Evolutionary conservation across 2,113 vertebrate genomes (phyloP).

Genomic region (Clarias batrachus): DNA sequence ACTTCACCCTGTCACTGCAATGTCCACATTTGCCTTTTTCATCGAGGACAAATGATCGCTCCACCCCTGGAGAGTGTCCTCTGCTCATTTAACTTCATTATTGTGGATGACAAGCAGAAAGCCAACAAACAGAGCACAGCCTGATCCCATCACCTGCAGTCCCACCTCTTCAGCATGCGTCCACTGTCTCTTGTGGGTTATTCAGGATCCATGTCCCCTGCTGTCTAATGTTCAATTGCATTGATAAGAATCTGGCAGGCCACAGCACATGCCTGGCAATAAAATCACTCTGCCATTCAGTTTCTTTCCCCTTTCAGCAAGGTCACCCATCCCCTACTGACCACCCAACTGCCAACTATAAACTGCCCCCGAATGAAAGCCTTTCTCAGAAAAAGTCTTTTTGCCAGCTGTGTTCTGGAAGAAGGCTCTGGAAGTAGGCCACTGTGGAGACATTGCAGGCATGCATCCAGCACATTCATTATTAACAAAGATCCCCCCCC

Average conservation of each 20-base stretch:
- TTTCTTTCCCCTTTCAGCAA: constrained; percentile 46
- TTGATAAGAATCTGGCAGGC: constrained; percentile 70
- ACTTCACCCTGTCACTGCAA: constrained; percentile 56
- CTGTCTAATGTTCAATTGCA: constrained; percentile 60
- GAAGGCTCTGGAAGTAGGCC: constrained; percentile 38
- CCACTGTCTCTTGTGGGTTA: constrained; percentile 51
- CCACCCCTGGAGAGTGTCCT: constrained; percentile 38
- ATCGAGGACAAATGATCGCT: constrained; percentile 57
- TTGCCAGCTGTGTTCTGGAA: constrained; percentile 46
- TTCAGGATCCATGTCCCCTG: constrained; percentile 58
- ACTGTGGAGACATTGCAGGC: constrained; percentile 39
- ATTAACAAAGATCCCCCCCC: constrained; percentile 59
- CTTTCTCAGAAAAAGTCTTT: constrained; percentile 42
- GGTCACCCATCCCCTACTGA: constrained; percentile 56
- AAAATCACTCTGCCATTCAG: constrained; percentile 45
- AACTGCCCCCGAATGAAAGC: constrained; percentile 50
- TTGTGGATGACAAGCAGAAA: constrained; percentile 63
- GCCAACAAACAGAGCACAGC: constrained; percentile 58
- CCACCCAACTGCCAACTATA: constrained; percentile 51
- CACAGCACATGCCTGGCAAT: constrained; percentile 58
- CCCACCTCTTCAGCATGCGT: constrained; percentile 43
- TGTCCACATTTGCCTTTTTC: constrained; percentile 54
- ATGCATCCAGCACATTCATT: constrained; percentile 53
- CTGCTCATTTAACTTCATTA: constrained; percentile 76
- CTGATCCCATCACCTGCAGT: constrained; percentile 59